Evolutionary conservation across 2,888 invertebrate genomes (phyloP), one percentile per base, ranked within the genome.

Genomic region (Dasypogon diadema): DNA sequence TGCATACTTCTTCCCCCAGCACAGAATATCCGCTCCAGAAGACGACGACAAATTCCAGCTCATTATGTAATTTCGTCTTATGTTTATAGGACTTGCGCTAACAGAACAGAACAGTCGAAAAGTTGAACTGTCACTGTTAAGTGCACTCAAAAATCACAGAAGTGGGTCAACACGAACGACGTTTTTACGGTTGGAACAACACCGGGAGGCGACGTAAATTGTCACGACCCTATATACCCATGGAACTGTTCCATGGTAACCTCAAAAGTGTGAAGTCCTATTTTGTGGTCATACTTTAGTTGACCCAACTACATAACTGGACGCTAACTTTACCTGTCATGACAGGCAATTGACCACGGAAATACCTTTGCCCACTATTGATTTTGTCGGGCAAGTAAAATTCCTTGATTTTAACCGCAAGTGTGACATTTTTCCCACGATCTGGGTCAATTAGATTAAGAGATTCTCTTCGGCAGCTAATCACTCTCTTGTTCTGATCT

Each of bases 1-100:
- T 56, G 24, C 1, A 56, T 26, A 14, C n/a, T 55, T 5, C 24
- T 30, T 30, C 30, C 21, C 12, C 34, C 24, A 34, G 54, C 18
- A 34, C 21, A 14, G 21, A 18, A 21, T 54, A 51, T 54, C 54
- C 21, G 54, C 37, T 70, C 70, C 21, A 70, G 54, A 70, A 54
- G 70, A 70, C 70, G 70, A 70, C 70, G 70, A 70, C 70, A 70
- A 70, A 54, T 70, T 18, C 54, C 34, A 12, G 70, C 70, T 70
- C 34, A 70, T 70, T 70, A 70, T 70, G 70, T 70, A 70, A 70
- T 70, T 70, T 70, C 24, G 14, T 18, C 60, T 21, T 12, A 60
- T n/a, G n/a, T 42, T 21, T 26, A 22, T 30, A 18, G 14, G 30
- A 26, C 12, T 48, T 51, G 26, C 26, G 68, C 48, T 68, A 54